A percentile compares a stretch with the other conserved stretches of the same genome.
phyloP scores from a whole-genome alignment of 2,797 vertebrate species.

The Silurus aristotelis region DNA sequence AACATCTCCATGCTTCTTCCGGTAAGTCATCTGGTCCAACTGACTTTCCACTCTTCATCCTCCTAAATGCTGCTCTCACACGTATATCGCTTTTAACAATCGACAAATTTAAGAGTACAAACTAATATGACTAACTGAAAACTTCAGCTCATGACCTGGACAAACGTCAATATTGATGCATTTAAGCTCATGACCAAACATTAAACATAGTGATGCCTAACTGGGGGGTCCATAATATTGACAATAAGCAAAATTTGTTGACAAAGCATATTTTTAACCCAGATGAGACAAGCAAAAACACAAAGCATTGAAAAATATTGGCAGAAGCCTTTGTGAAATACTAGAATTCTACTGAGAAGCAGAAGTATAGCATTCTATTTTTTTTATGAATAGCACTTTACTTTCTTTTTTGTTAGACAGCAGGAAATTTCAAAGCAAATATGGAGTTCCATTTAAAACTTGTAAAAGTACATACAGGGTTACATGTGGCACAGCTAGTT shows the following conservation, averaged over 20 bases:
- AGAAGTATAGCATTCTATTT: slow-evolving; percentile 9
- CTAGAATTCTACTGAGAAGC: background rate
- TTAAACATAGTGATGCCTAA: slow-evolving; percentile 29
- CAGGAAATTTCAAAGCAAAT: slow-evolving; percentile 30
- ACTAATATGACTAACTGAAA: slow-evolving; percentile 7
- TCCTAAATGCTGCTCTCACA: no score
- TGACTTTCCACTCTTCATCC: no score
- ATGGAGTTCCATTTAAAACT: slow-evolving; percentile 24
- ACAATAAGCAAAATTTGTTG: slow-evolving; percentile 36
- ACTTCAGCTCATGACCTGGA: slow-evolving; percentile 34
- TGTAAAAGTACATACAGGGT: background rate
- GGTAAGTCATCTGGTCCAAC: no score
- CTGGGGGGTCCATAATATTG: slow-evolving; percentile 33
- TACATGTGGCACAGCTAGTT: background rate
- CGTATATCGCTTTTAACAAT: no score
- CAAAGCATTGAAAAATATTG: slow-evolving; percentile 36
- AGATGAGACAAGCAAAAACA: slow-evolving; percentile 5
- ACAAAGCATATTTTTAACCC: slow-evolving; percentile 31
- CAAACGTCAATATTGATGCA: slow-evolving; percentile 13
- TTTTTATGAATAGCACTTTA: slow-evolving; percentile 38
- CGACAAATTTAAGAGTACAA: background rate
- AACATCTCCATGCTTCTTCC: no score
- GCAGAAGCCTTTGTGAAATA: slow-evolving; percentile 28
- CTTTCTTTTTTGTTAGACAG: slow-evolving; percentile 39
- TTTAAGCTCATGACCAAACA: slow-evolving; percentile 37